phyloP scores from a whole-genome alignment of 2,797 vertebrate species.

The Bryconaethiops microstoma region DNA sequence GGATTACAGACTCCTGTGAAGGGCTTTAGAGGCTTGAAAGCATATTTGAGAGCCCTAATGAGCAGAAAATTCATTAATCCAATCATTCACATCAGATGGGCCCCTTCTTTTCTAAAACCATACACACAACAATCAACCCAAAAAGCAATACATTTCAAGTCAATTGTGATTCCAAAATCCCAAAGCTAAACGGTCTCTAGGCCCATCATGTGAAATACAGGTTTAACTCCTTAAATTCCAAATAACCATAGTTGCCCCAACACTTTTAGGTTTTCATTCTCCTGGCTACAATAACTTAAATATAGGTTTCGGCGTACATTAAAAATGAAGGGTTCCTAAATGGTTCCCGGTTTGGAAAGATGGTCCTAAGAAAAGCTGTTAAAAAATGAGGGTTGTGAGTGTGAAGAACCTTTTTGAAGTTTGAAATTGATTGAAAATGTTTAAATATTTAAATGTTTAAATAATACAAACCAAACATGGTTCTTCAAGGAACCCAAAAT shows the following conservation, averaged over 20 bases:
- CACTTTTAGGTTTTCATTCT: not conserved
- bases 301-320: not conserved
- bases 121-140: not conserved
- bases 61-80: slow-evolving; percentile 66
- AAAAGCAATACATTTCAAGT: not conserved
- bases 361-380: too few relatives aligned
- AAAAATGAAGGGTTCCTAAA: not conserved
- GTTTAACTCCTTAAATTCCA: not conserved
- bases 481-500: too few relatives aligned
- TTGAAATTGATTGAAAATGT: too few relatives aligned
- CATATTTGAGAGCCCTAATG: slow-evolving; percentile 65
- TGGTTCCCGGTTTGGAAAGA: too few relatives aligned
- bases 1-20: slow-evolving; percentile 67
- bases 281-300: not conserved
- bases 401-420: too few relatives aligned
- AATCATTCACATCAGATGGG: slow-evolving; percentile 43
- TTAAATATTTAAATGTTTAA: too few relatives aligned
- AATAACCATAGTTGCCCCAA: not conserved
- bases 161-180: not conserved
- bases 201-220: not conserved
- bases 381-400: too few relatives aligned
- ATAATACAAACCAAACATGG: too few relatives aligned
- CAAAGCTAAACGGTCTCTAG: not conserved
- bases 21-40: slow-evolving; percentile 72
- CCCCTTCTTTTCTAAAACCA: slow-evolving; percentile 3